Conservation (phyloP, 2,888 invertebrate species). For the Drosophila quinaria region DNA sequence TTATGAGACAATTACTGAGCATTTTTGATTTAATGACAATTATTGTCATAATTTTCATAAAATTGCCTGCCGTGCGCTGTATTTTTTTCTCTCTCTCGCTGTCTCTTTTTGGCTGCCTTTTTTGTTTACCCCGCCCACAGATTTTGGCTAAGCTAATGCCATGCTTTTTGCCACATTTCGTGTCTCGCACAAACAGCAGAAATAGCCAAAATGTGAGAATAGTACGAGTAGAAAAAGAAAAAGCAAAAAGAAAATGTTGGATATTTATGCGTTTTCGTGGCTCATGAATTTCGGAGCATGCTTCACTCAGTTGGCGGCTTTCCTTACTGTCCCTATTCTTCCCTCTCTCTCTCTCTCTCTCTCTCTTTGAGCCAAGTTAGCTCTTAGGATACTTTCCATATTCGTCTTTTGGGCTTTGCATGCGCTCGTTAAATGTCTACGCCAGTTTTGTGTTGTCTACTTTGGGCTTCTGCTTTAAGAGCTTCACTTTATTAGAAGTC, state of each 20-base stretch:
- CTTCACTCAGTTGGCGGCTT: slow-evolving; percentile 61
- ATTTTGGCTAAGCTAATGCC: slow-evolving; percentile 59
- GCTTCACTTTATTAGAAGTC: slow-evolving; percentile 19
- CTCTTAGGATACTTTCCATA: slow-evolving; percentile 42
- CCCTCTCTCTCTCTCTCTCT: background rate
- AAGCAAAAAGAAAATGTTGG: slow-evolving; percentile 44
- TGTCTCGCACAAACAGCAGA: slow-evolving; percentile 46
- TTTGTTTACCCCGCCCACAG: slow-evolving; percentile 12
- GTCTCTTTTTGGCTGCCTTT: slow-evolving; percentile 1
- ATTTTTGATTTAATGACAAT: slow-evolving; percentile 84
- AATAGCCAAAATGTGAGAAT: slow-evolving; percentile 29
- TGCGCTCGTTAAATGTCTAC: slow-evolving; percentile 74
- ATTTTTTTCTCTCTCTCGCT: slow-evolving; percentile 17
- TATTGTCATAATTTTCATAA: slow-evolving; percentile 83
- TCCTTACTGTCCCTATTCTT: background rate
- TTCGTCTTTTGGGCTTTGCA: slow-evolving; percentile 62
- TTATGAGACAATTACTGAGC: slow-evolving; percentile 82
- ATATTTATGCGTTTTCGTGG: slow-evolving; percentile 80
- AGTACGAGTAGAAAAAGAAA: slow-evolving; percentile 7
- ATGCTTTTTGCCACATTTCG: slow-evolving; percentile 69
- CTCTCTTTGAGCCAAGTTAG: slow-evolving; percentile 1
- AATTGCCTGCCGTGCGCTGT: slow-evolving; percentile 69
- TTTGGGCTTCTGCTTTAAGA: slow-evolving; percentile 44
- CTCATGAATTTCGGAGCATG: slow-evolving; percentile 79
- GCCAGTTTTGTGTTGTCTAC: slow-evolving; percentile 47